A percentile compares a stretch with the other conserved stretches of the same genome.
phyloP scores from a whole-genome alignment of 2,888 invertebrate species.

The Lacanobia oleracea region DNA sequence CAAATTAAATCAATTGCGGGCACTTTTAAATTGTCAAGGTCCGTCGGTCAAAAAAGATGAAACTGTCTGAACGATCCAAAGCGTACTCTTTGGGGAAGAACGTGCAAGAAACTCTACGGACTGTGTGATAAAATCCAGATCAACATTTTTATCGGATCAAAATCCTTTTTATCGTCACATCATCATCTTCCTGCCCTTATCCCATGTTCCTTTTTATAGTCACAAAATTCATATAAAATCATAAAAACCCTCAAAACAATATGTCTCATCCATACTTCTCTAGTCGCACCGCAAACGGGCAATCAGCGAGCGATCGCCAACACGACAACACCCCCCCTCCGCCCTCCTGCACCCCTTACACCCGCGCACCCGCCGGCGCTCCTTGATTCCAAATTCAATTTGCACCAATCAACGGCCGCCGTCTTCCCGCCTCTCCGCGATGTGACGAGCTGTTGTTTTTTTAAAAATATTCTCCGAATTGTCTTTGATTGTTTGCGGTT shows the following conservation, averaged over 20 bases:
- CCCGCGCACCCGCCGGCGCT: slow-evolving; percentile 67
- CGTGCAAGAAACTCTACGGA: too few relatives aligned
- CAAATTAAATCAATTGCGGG: too few relatives aligned
- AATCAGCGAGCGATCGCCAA: slow-evolving; percentile 90
- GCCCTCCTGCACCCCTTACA: slow-evolving; percentile 44
- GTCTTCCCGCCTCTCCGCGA: slow-evolving; percentile 89
- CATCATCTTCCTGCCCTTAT: too few relatives aligned
- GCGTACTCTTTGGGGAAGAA: too few relatives aligned
- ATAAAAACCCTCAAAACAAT: slow-evolving; percentile 51
- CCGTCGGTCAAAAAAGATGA: too few relatives aligned
- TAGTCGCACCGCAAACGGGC: slow-evolving; percentile 88
- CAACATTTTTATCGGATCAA: too few relatives aligned
- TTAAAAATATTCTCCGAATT: slow-evolving; percentile 61
- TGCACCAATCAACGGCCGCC: slow-evolving; percentile 90
- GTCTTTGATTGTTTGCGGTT: slow-evolving; percentile 67
- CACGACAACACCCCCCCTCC: slow-evolving; percentile 86
- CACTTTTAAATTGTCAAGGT: too few relatives aligned
- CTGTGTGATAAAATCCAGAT: too few relatives aligned
- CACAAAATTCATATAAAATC: too few relatives aligned
- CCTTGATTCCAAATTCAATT: slow-evolving; percentile 90
- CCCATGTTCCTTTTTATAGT: too few relatives aligned
- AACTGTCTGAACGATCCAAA: too few relatives aligned
- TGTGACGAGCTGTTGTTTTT: slow-evolving; percentile 78
- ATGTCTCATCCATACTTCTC: slow-evolving; percentile 71
- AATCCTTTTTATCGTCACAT: too few relatives aligned